Conservation (phyloP, 1,140 invertebrate species). For the Leucophenga varia region DNA sequence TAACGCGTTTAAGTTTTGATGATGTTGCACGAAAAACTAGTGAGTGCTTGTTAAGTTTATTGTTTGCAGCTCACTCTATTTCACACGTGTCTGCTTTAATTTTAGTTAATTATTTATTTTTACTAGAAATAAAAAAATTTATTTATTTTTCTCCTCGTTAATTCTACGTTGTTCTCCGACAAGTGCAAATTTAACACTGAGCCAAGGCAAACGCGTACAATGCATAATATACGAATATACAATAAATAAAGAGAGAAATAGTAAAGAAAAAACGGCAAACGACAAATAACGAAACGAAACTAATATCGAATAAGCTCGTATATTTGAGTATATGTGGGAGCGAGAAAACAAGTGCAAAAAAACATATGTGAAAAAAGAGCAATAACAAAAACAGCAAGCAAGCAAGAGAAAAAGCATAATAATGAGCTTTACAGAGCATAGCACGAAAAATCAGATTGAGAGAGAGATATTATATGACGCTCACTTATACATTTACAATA, state of each 20-base stretch:
- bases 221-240: too few relatives aligned
- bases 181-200: constrained; percentile 32
- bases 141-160: constrained; percentile 17
- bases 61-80: constrained; percentile 24
- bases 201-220: constrained; percentile 5
- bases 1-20: too few relatives aligned
- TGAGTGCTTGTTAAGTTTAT: constrained; percentile 15
- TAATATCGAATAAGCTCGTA: constrained; percentile 37
- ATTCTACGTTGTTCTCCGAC: constrained; percentile 21
- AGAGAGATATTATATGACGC: too few relatives aligned
- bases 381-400: too few relatives aligned
- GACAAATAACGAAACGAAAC: too few relatives aligned
- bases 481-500: too few relatives aligned
- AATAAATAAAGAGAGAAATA: too few relatives aligned
- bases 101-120: constrained; percentile 12
- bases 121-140: constrained; percentile 5
- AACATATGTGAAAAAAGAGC: constrained; percentile 1
- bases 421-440: too few relatives aligned
- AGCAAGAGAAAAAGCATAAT: too few relatives aligned
- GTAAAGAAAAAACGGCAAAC: too few relatives aligned
- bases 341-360: background rate
- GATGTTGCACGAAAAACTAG: constrained; percentile 28
- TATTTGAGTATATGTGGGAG: constrained; percentile 18
- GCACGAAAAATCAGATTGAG: too few relatives aligned
- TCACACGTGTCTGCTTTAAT: constrained; percentile 15